Base-by-base conservation (phyloP, 2,797 vertebrate genomes). In the Gephyroberyx darwinii region DNA sequence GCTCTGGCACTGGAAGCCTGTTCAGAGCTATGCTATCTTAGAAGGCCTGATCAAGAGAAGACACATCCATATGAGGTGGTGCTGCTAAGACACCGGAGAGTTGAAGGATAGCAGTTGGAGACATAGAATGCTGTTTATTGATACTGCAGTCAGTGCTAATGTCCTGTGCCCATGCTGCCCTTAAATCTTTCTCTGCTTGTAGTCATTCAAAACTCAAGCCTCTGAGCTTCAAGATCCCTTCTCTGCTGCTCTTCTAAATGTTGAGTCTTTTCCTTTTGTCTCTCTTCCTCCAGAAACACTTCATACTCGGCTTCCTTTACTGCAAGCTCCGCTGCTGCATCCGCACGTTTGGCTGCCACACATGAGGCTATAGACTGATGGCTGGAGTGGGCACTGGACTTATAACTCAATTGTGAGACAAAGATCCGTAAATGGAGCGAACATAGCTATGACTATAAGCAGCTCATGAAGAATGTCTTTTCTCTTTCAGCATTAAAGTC, bases 311-410 rank as follows among this genome's bases (percentile, higher is more conserved):
- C 71, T 20, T 80, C 76, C n/a, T 82, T 77, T 0, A 56, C 78
- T 39, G 71, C 71, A 2, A 74, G n/a, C 0, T 83, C 77, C 41
- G 80, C 71, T 43, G 80, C 74, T 30, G 77, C 77, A 0, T 81
- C 76, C 50, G 67, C 57, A 31, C 67, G 51, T 26, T 52, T 82
- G 0, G 31, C 74, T 26, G 66, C 69, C 16, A 78, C 3, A 0
- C 17, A 8, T 20, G 71, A 78, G 1, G 0, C 16, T 1, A 3
- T 13, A 9, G 78, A 80, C 16, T 39, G 6, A 8, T 47, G 64
- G 8, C 17, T 62, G 22, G 55, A 78, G 13, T 33, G 31, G 31
- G 5, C 5, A 5, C 31, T 33, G 31, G 31, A 33, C 31, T 5
- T 33, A 5, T 33, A 33, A 33, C 31, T 33, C 5, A 5, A 3